phyloP scores from a whole-genome alignment of 2,113 vertebrate genomes.

The Plestiodon gilberti region DNA sequence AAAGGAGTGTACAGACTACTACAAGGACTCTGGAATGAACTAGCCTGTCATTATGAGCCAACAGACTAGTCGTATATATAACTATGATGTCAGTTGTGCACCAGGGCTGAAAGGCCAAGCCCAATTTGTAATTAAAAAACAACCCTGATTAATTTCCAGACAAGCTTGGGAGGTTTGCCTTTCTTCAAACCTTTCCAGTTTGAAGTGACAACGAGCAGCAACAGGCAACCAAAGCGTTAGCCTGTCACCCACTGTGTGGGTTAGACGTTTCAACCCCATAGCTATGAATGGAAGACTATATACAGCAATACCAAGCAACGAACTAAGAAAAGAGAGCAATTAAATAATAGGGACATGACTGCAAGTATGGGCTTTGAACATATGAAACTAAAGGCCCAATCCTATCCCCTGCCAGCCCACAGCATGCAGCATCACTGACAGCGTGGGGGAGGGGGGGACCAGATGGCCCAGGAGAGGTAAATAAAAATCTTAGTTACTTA shows the following conservation, averaged over 20 bases:
- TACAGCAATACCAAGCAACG: background rate
- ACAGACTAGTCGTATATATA: slow-evolving; percentile 51
- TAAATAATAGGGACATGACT: background rate
- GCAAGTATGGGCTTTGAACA: background rate
- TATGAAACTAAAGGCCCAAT: too few species aligned
- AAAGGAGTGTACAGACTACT: slow-evolving; percentile 36
- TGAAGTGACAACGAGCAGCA: background rate
- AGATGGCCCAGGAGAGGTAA: too few species aligned
- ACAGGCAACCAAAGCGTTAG: background rate
- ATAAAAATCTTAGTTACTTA: too few species aligned
- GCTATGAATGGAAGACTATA: background rate
- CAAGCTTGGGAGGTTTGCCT: background rate
- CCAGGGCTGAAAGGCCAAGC: background rate
- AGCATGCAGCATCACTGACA: too few species aligned
- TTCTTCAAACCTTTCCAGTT: background rate
- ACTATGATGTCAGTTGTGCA: background rate
- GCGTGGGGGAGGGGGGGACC: too few species aligned
- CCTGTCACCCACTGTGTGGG: background rate
- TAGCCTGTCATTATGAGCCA: slow-evolving; percentile 66
- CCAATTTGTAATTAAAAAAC: background rate
- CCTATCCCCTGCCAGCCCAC: too few species aligned
- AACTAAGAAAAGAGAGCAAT: background rate
- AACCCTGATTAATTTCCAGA: background rate
- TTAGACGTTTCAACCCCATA: background rate
- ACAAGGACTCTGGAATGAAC: slow-evolving; percentile 46